Evolutionary conservation across 2,113 vertebrate genomes (phyloP).

Genomic region (Rhabdornis inornatus): DNA sequence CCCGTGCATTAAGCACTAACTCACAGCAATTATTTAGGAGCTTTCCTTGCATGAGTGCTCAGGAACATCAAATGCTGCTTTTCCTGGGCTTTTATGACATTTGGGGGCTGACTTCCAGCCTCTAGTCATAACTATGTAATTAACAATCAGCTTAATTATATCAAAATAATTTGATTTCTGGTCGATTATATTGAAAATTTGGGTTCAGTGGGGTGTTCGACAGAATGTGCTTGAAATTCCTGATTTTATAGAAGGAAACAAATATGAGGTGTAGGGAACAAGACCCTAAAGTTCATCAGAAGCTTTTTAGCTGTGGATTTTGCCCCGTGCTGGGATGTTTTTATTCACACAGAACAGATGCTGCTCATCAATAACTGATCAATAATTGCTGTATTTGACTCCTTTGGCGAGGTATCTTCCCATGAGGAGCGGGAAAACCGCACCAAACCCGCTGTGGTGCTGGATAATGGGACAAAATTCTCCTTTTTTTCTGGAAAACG

Average conservation of each 20-base stretch:
- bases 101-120: not conserved
- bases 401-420: not conserved
- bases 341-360: rapidly evolving
- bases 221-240: not conserved
- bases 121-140: not conserved
- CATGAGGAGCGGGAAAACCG: rapidly evolving
- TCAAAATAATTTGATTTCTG: not conserved
- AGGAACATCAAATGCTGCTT: not conserved
- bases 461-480: not conserved
- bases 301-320: not conserved
- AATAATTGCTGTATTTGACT: not conserved
- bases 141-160: not conserved
- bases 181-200: rapidly evolving
- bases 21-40: not conserved
- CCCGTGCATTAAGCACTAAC: not conserved
- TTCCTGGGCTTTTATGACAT: not conserved
- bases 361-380: not conserved
- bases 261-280: not conserved
- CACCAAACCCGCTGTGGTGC: rapidly evolving
- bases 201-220: not conserved
- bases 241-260: not conserved
- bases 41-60: not conserved
- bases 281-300: not conserved
- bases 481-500: not conserved
- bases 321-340: rapidly evolving